phyloP scores from a whole-genome alignment of 2,113 vertebrate genomes.

The Gnathonemus echidnorhynchus region DNA sequence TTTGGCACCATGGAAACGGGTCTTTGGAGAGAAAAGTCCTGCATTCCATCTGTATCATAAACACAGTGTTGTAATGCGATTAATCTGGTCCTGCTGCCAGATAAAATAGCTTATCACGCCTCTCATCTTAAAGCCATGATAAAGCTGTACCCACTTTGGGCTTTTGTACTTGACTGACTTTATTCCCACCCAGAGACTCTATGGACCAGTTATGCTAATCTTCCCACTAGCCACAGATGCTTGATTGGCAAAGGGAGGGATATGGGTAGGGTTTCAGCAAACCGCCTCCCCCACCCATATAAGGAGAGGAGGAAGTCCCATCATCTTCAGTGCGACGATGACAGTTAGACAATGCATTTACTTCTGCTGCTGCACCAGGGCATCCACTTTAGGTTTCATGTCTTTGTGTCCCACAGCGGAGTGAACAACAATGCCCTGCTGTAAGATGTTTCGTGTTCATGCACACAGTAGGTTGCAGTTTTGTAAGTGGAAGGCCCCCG shows the following conservation, averaged over 20 bases:
- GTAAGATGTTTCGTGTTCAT: background rate
- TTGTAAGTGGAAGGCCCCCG: background rate
- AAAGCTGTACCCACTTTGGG: background rate
- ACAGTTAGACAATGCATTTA: background rate
- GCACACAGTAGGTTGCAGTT: background rate
- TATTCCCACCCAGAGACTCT: background rate
- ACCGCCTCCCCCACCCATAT: background rate
- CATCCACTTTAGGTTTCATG: background rate
- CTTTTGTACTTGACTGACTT: background rate
- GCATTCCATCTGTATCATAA: background rate
- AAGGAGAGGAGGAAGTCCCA: background rate
- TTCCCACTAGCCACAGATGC: background rate
- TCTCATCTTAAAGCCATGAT: background rate
- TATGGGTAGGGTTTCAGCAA: background rate
- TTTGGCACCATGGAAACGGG: background rate
- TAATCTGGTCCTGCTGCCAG: background rate
- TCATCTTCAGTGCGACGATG: background rate
- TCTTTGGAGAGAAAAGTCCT: background rate
- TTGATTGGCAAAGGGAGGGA: background rate
- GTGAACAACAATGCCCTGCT: background rate
- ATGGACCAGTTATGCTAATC: background rate
- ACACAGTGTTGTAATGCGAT: background rate
- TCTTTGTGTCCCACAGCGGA: background rate
- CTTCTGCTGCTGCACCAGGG: background rate
- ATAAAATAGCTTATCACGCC: background rate